Base-by-base conservation (phyloP, 2,113 vertebrate species). In the Theristicus caerulescens region DNA sequence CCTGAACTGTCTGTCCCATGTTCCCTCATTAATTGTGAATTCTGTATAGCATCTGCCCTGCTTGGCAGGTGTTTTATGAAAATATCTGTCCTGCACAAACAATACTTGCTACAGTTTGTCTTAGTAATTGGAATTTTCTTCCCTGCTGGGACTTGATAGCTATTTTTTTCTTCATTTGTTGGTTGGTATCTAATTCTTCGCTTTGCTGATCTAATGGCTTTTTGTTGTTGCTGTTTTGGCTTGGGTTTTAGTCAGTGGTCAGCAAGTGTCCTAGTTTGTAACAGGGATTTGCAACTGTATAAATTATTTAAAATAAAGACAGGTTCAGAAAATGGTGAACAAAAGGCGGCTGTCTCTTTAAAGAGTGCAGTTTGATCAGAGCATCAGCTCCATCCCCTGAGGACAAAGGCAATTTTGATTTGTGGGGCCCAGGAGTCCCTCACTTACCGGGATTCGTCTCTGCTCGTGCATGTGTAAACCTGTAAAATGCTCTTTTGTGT, bases 371-470 rank as follows among this genome's bases (percentile, higher is more conserved):
- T 95, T 96, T 96, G 88, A 84, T 94, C 92, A 5, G 76, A 95
- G 86, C 90, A 91, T 86, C 96, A 97, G 89, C 90, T 91, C 88
- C 83, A 44, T 95, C 93, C 93, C 94, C 88, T 82, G 96, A 96
- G 93, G 97, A 95, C 83, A 93, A 95, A 96, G 84, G 90, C 94
- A 88, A 82, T 95, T 96, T 95, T 95, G 90, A 97, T 97, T 97
- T 96, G 92, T 92, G 92, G 92, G 93, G 97, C 96, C 97, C 93
- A 89, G 88, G 94, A 96, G 97, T 93, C 90, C 73, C 87, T 97
- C 96, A 88, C 88, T 95, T 95, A 95, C 58, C 10, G 3, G 67
- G 71, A 88, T 88, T 73, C n/a, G 0, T 78, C 76, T 74, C 86
- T 74, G 91, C 86, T 86, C 10, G 7, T 86, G 91, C 96, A 58